Evolutionary conservation across 2,888 invertebrate species (phyloP).

Genomic region (Gymnosoma rotundatum): DNA sequence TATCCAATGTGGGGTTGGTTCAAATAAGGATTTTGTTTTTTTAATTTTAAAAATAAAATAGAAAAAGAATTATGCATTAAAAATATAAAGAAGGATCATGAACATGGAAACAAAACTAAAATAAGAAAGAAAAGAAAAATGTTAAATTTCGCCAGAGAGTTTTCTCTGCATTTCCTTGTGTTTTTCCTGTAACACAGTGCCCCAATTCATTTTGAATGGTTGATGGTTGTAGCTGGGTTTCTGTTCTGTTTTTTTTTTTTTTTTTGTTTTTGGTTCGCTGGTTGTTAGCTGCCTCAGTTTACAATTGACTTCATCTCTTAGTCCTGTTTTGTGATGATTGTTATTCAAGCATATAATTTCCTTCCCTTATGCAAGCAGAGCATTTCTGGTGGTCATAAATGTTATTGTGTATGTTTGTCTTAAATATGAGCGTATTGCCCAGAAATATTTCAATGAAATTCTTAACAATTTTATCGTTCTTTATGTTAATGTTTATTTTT

Average conservation of each 20-base stretch:
- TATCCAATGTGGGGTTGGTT: constrained; percentile 1
- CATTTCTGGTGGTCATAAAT: constrained; percentile 14
- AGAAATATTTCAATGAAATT: background rate
- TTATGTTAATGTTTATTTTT: too few species aligned
- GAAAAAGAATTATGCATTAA: constrained; percentile 5
- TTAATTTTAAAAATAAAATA: constrained; percentile 13
- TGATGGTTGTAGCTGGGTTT: constrained; percentile 19
- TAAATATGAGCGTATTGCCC: background rate
- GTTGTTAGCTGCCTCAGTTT: constrained; percentile 24
- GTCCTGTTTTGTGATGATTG: constrained; percentile 57
- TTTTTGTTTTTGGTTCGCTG: background rate
- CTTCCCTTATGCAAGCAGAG: constrained; percentile 35
- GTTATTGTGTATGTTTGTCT: background rate
- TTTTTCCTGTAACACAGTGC: constrained; percentile 55
- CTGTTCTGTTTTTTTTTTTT: background rate
- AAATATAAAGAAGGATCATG: constrained; percentile 48
- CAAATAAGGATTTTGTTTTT: constrained; percentile 31
- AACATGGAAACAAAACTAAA: constrained; percentile 17
- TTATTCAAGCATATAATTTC: constrained; percentile 65
- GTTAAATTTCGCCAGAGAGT: constrained; percentile 36
- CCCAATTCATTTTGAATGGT: constrained; percentile 51
- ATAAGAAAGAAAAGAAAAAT: constrained; percentile 16
- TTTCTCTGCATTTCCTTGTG: constrained; percentile 66
- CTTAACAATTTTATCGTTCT: background rate
- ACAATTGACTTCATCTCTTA: constrained; percentile 43